Evolutionary conservation across 2,888 invertebrate genomes (phyloP).

Genomic region (Yponomeuta plumbellus): DNA sequence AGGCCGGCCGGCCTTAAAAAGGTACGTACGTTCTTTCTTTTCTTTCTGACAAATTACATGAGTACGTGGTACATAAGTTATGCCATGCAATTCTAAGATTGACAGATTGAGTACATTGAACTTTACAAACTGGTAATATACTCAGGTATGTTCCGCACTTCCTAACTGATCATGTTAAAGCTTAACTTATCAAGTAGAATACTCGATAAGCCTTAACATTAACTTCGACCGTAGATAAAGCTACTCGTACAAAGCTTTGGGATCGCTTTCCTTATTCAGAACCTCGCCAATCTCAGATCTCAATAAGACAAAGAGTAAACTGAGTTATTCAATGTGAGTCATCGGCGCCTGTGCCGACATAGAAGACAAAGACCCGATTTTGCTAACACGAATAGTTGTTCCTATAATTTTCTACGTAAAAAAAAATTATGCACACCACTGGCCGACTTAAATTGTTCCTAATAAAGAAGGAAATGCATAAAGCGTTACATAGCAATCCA

Average conservation of each 20-base stretch:
- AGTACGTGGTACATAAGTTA: too few species aligned
- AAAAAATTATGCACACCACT: neutral
- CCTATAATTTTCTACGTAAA: neutral
- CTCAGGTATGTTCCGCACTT: too few species aligned
- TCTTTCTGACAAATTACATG: too few species aligned
- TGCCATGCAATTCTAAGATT: too few species aligned
- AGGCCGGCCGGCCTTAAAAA: too few species aligned
- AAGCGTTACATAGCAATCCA: neutral
- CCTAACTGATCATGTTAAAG: too few species aligned
- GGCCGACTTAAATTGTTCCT: neutral
- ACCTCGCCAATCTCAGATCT: neutral
- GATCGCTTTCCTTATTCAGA: slow-evolving; percentile 12
- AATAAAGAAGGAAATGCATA: neutral
- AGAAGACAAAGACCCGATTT: neutral
- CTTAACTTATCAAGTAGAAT: too few species aligned
- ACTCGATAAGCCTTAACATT: too few species aligned
- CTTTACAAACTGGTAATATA: too few species aligned
- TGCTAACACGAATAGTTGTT: neutral
- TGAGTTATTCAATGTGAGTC: slow-evolving; percentile 61
- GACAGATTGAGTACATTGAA: too few species aligned
- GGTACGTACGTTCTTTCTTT: too few species aligned
- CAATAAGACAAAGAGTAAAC: slow-evolving; percentile 5
- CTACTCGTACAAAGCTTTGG: neutral
- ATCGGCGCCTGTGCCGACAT: slow-evolving; percentile 25
- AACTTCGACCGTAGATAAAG: neutral